Evolutionary conservation across 2,888 invertebrate species (phyloP).

Genomic region (Anorthoa munda): DNA sequence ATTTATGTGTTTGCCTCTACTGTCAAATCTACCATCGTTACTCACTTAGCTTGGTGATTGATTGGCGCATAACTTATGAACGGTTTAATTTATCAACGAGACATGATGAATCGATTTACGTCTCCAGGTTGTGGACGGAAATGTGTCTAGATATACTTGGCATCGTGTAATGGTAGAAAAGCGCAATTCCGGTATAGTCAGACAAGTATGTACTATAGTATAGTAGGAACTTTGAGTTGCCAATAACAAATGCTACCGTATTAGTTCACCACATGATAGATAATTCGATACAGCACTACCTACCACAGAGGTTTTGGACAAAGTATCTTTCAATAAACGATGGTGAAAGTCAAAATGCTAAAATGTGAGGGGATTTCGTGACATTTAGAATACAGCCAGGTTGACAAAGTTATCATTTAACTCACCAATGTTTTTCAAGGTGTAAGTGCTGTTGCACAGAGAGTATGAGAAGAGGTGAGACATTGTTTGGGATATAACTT

Average conservation of each 20-base stretch:
- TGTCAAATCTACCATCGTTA: background rate
- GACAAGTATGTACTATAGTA: background rate
- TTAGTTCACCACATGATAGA: background rate
- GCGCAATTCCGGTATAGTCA: background rate
- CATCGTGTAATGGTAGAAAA: background rate
- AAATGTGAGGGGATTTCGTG: no score
- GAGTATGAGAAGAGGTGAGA: no score
- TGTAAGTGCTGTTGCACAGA: no score
- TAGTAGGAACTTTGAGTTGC: background rate
- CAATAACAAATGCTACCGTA: background rate
- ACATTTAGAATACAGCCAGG: no score
- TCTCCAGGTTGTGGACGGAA: background rate
- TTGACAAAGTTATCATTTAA: no score
- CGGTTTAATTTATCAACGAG: slow-evolving; percentile 23
- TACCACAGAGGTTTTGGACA: no score
- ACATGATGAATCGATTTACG: slow-evolving; percentile 1
- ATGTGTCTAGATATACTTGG: background rate
- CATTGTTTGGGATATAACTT: no score
- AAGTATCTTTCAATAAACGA: no score
- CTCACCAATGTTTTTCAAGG: no score
- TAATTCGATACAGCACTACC: no score
- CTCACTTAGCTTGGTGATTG: slow-evolving; percentile 18
- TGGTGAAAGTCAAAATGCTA: no score
- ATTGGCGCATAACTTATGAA: slow-evolving; percentile 26
- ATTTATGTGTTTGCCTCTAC: background rate